Base-by-base conservation (phyloP, 1,140 invertebrate species). In the Brachionus paranguensis region DNA sequence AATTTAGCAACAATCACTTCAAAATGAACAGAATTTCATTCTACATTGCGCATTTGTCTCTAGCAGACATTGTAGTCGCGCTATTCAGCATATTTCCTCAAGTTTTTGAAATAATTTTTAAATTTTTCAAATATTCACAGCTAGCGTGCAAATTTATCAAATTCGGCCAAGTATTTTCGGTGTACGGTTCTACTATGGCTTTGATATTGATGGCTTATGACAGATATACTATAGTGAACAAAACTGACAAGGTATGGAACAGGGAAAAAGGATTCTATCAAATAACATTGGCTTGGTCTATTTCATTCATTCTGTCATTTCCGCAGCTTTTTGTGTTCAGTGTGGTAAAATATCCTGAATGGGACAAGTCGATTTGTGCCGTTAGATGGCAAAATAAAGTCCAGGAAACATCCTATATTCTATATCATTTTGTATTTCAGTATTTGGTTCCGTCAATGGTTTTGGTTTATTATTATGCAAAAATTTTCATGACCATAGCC, bases 21-120 rank as follows among this genome's bases (percentile, higher is more conserved):
- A 79, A 53, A 64, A 20, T 79, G 27, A 37, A 85, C 1, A 89
- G 93, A 47, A 93, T 94, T 91, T 93, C 93, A 86, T 92, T 93
- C 87, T 93, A 94, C 86, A 92, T 94, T 24, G 88, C 93, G 74
- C 93, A 94, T 86, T 88, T 94, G 43, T 92, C 92, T 85, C 89
- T 93, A 24, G 92, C 93, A 0, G 93, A 94, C 87, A 88, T 94
- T 27, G 88, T 93, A 72, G 93, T 93, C 0, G 93, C 92, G 2
- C 90, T 93, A 83, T 90, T 93, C 50, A 93, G 93, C 86, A 92
- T 93, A 8, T 88, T 94, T 17, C 92, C 93, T 0, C 93, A 94
- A 88, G 86, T 94, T 6, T 90, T 90, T 7, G 94, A 93, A 93
- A 92, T 93, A 72, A 90, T 92, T 45, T 92, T 90, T 1, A 91